Evolutionary conservation across 2,113 vertebrate genomes (phyloP).

Genomic region (Macquaria australasica): DNA sequence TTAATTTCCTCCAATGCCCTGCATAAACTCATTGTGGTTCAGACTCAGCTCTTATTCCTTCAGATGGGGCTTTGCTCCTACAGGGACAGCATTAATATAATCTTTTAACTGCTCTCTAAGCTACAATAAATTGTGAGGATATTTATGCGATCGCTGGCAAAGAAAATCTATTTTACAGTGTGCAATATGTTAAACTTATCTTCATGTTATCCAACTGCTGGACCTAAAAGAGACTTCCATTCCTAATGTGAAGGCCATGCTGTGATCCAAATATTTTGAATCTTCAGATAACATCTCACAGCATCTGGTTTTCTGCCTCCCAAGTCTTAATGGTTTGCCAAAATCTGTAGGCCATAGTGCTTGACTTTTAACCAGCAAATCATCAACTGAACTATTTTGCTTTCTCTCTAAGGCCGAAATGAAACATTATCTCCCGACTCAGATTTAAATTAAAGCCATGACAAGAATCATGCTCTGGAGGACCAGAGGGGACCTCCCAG

Average conservation of each 20-base stretch:
- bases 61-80: not conserved
- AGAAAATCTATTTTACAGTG: not conserved
- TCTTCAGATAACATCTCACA: slow-evolving; percentile 59
- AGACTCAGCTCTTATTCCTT: not conserved
- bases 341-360: slow-evolving; percentile 28
- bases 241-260: slow-evolving; percentile 26
- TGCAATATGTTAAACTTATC: slow-evolving; percentile 17
- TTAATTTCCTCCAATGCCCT: slow-evolving; percentile 5
- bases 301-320: slow-evolving; percentile 52
- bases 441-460: slow-evolving; percentile 57
- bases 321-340: slow-evolving; percentile 35
- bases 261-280: slow-evolving; percentile 45
- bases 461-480: slow-evolving; percentile 38
- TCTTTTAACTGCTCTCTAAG: slow-evolving; percentile 6
- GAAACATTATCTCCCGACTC: slow-evolving; percentile 61
- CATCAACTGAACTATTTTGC: slow-evolving; percentile 49
- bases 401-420: slow-evolving; percentile 59
- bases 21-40: not conserved
- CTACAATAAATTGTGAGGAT: not conserved
- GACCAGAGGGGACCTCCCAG: slow-evolving; percentile 21
- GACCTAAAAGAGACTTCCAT: slow-evolving; percentile 16
- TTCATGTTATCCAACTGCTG: slow-evolving; percentile 19
- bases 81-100: not conserved
- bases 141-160: not conserved
- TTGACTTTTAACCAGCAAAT: slow-evolving; percentile 53